Base-by-base conservation (phyloP, 1,140 invertebrate genomes). In the Drosophila tropicalis region DNA sequence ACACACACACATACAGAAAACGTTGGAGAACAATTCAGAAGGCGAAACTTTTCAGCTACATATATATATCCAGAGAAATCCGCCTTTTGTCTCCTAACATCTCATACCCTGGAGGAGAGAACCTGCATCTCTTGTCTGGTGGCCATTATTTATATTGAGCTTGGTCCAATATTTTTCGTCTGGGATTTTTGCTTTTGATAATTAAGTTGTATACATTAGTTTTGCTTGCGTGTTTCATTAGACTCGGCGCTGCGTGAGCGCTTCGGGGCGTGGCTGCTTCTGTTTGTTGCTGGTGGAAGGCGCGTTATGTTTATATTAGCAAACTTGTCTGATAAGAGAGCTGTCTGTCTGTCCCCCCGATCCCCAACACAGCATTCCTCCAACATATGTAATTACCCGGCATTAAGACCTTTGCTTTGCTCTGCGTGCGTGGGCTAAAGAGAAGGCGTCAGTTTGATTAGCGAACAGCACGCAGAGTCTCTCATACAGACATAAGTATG, bases 181-280 rank as follows among this genome's bases (percentile, higher is more conserved):
- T 76, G 72, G 66, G 73, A 76, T 76, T 76, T 76, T 67, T 61
- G 44, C 44, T 51, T 76, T 76, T 76, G 72, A 76, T 76, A 76
- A 76, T 76, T 76, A 76, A 76, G 73, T 70, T 76, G 73, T 76
- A 73, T 76, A 76, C 73, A 76, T 76, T 76, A 76, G 73, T 62
- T 70, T 58, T 15, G 66, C 55, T 76, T 76, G 72, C 73, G 73
- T 76, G 73, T 76, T 69, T 76, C 58, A 61, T 51, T 51, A 51
- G 44, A 51, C 73, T 39, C 41, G 5, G 12, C 36, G 63, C 73
- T 76, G 73, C 73, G 73, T 76, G 73, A 41, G 60, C 60, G 44
- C 44, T 22, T 51, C 17, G 44, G 44, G 44, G 44, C 17, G 17
- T 51, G 44, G 44, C 44, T 13, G 44, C 51, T 57, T 69, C 67